A percentile compares a stretch with the other conserved stretches of the same genome.
These are phyloP conservation scores for Cephus pygmeus DNA, from an alignment of 2,888 invertebrate genomes.

Conservation along the genomic window DNA sequence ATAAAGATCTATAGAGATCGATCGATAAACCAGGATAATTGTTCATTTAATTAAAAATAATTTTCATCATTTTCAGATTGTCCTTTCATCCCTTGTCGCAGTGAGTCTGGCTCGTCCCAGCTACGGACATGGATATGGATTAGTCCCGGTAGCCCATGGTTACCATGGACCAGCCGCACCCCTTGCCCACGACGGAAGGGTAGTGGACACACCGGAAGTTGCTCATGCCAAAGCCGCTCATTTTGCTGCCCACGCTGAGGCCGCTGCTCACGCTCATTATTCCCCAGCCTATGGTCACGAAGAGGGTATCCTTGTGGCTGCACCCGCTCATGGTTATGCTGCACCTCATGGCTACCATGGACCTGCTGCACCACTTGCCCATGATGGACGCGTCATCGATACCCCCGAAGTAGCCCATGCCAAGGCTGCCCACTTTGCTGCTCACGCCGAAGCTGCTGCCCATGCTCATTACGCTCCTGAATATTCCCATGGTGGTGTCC, in stretches of 20 bases:
- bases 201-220: constrained; percentile 58
- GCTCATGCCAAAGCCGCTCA: constrained; percentile 58
- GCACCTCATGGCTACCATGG: constrained; percentile 43
- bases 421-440: constrained; percentile 49
- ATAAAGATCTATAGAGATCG: too few species aligned
- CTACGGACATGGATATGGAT: constrained; percentile 22
- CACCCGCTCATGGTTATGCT: constrained; percentile 25
- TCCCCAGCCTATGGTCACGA: not conserved
- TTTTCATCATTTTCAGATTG: constrained; percentile 27
- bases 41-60: not conserved
- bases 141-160: constrained; percentile 13
- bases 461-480: constrained; percentile 13
- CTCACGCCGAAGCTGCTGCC: constrained; percentile 26
- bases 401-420: constrained; percentile 55
- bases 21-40: not conserved
- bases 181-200: constrained; percentile 50
- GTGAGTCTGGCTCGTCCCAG: constrained; percentile 34
- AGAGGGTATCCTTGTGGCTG: constrained; percentile 23
- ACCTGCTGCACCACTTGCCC: constrained; percentile 48
- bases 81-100: constrained; percentile 32
- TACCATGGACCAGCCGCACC: constrained; percentile 53
- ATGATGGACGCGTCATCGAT: constrained; percentile 47
- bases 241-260: constrained; percentile 48
- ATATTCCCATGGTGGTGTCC: constrained; percentile 16
- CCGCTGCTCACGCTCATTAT: constrained; percentile 18